These are phyloP conservation scores for Synanthedon tipuliformis DNA, from an alignment of 2,888 invertebrate genomes.

Conservation along the genomic window DNA sequence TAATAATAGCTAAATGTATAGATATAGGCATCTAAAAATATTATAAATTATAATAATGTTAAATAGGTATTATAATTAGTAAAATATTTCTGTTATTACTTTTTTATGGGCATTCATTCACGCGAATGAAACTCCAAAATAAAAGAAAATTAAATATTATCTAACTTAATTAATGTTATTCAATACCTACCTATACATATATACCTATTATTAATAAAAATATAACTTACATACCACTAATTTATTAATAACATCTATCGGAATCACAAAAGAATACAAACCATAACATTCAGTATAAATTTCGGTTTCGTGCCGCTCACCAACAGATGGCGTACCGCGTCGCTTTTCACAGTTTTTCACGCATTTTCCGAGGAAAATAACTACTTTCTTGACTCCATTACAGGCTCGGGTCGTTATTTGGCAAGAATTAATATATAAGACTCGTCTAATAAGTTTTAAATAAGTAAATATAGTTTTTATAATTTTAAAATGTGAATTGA, in stretches of 20 bases:
- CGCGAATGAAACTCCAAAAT: background rate
- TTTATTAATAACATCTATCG: background rate
- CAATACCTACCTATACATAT: no score
- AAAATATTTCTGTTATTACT: no score
- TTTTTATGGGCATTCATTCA: background rate
- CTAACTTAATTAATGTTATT: no score
- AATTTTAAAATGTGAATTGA: no score
- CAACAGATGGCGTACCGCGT: conserved; percentile 49
- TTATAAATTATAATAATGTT: background rate
- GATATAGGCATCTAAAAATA: background rate
- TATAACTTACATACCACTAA: background rate
- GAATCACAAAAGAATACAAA: no score
- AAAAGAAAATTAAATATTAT: background rate
- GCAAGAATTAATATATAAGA: background rate
- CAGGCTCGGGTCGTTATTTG: background rate
- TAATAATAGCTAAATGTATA: no score
- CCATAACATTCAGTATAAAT: background rate
- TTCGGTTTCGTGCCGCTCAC: conserved; percentile 32
- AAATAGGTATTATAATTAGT: no score
- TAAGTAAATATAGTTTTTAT: no score
- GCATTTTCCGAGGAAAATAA: conserved; percentile 23
- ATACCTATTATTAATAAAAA: background rate
- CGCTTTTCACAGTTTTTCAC: conserved; percentile 33
- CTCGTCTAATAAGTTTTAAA: no score
- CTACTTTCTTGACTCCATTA: background rate